Evolutionary conservation across 2,797 vertebrate species (phyloP), one percentile per base, ranked within the genome.

Genomic region (Tragelaphus eurycerus): DNA sequence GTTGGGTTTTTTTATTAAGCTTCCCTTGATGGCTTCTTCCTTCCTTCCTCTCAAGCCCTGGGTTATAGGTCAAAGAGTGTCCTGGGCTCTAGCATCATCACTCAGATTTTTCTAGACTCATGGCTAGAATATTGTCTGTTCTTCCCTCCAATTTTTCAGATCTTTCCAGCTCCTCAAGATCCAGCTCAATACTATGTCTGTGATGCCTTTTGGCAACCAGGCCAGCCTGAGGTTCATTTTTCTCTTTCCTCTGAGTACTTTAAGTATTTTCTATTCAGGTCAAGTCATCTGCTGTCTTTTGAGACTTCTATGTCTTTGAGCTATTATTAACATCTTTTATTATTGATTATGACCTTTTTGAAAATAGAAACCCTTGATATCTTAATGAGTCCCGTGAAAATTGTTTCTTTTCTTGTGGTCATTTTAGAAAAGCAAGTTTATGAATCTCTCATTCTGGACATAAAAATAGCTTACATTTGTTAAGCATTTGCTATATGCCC

Each of bases 291-390:
- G 11, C 67, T 62, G 38, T 52, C 52, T 97, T 97, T 64, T 38
- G 89, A 52, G 48, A 79, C 23, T 82, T 83, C 76, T 29, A 9
- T 59, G 57, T 90, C 48, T 92, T 83, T 95, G 62, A 92, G 74
- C 71, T 88, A 62, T 92, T 96, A 59, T 46, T 93, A 96, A 83
- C 48, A 84, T 84, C 52, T 62, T 87, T n/a, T 89, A 46, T 67
- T 89, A 90, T 91, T 89, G 83, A 93, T 95, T 79, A 93, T 81
- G 48, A 84, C 43, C 59, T 95, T 92, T 79, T 96, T 96, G 31
- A 93, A 96, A 85, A 78, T 87, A 50, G 67, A 96, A 88, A 64
- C 38, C 19, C 76, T 93, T 59, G 67, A 71, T 92, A 79, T 48
- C n/a, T 54, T 91, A 88, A 82, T 74, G 60, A 74, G 31, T 84